Evolutionary conservation across 2,888 invertebrate species (phyloP).

Genomic region (Drosophila conformis): DNA sequence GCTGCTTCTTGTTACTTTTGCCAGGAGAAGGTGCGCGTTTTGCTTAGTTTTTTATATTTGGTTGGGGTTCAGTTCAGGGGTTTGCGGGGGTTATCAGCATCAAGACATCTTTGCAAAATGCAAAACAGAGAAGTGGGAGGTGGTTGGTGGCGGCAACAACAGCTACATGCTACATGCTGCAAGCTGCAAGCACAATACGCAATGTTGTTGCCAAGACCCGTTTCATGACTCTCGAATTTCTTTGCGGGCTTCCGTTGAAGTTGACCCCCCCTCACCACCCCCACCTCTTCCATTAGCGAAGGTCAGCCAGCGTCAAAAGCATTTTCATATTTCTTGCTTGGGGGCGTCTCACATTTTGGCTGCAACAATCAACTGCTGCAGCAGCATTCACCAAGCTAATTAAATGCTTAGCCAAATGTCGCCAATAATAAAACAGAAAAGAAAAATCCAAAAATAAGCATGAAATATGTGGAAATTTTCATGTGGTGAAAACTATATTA

Average conservation of each 20-base stretch:
- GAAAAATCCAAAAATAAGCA: background rate
- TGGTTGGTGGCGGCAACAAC: conserved; percentile 1
- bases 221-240: conserved; percentile 34
- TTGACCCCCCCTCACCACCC: background rate
- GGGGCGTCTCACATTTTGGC: conserved; percentile 25
- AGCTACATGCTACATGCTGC: conserved; percentile 24
- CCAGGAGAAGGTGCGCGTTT: conserved; percentile 19
- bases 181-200: conserved; percentile 35
- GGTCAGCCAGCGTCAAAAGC: conserved; percentile 67
- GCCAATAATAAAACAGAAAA: conserved; percentile 40
- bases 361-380: conserved; percentile 35
- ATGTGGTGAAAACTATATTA: conserved; percentile 36
- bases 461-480: background rate
- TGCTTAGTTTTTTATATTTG: conserved; percentile 12
- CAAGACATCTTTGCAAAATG: conserved; percentile 58
- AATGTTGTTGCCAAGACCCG: conserved; percentile 41
- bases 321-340: conserved; percentile 47
- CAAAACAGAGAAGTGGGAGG: conserved; percentile 37
- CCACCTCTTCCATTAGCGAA: conserved; percentile 37
- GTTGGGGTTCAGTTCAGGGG: conserved; percentile 16
- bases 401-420: conserved; percentile 21
- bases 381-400: conserved; percentile 24
- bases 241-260: conserved; percentile 74
- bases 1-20: conserved; percentile 47
- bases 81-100: conserved; percentile 49